Evolutionary conservation across 2,113 vertebrate genomes (phyloP).

Genomic region (Equus quagga): DNA sequence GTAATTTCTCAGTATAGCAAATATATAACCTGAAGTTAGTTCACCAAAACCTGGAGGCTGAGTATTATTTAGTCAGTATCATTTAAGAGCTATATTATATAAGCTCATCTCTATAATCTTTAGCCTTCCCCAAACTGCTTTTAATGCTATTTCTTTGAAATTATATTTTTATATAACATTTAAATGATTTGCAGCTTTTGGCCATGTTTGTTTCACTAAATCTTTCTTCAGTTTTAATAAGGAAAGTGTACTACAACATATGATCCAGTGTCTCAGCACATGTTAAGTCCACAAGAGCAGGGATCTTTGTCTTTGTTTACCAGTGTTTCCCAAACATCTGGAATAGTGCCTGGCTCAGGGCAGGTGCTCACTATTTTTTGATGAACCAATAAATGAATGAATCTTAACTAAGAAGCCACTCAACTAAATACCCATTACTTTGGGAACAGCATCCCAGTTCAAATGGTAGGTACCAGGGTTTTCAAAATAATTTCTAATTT

Average conservation of each 20-base stretch:
- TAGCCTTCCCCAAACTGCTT: neutral
- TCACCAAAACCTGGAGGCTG: neutral
- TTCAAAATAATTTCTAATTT: neutral
- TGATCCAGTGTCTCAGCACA: neutral
- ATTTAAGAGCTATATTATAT: neutral
- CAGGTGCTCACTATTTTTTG: neutral
- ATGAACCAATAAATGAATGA: neutral
- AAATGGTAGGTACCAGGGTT: neutral
- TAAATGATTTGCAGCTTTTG: neutral
- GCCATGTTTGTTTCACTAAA: neutral
- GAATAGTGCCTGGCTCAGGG: neutral
- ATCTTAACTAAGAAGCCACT: neutral
- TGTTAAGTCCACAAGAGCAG: neutral
- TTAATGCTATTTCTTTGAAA: constrained; percentile 52
- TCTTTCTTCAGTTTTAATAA: neutral
- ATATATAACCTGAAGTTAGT: neutral
- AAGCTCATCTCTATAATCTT: neutral
- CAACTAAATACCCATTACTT: neutral
- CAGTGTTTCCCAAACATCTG: neutral
- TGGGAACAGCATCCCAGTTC: neutral
- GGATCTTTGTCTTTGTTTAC: neutral
- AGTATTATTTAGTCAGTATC: neutral
- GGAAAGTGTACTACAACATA: neutral
- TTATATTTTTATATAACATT: neutral
- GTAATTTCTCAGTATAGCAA: neutral